Evolutionary conservation across 2,888 invertebrate species (phyloP), one percentile per base, ranked within the genome.

Genomic region (Girardia tigrina): DNA sequence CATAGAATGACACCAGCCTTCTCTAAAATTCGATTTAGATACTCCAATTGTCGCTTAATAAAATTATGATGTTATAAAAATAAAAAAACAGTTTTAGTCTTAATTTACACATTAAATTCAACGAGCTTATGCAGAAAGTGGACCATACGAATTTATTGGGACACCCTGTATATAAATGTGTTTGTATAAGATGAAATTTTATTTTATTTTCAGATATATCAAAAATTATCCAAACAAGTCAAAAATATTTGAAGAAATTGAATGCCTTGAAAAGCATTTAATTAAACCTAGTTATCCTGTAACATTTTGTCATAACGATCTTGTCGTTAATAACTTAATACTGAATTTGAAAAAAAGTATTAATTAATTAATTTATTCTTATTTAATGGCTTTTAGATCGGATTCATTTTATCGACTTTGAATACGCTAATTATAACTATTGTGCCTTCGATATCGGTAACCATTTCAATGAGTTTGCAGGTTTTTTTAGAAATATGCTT

Each of bases 291-390:
- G 82, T 88, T 87, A 80, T 56, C 81, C 84, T 0, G 85, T 93
- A 79, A 94, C 94, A 77, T 94, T 94, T 87, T 90, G 91, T 84
- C 98, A 98, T 87, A 98, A 98, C 86, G 98, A 98, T 87, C 88
- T 95, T 79, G 88, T 98, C 81, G 87, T 97, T 82, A 92, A 90
- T 81, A 98, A 98, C 86, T 89, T 98, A 78, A 89, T 98, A 80
- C 90, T 90, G 85, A 89, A 92, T 81, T 86, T 56, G 8, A 36
- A 23, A 14, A 74, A 79, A 78, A n/a, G 79, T 78, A 14, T 94
- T 88, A 12, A 12, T 12, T 36, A 12, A 36, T 36, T 36, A 16
- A 36, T 36, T 12, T 16, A 36, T 36, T 12, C 16, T 12, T 36
- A 36, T 12, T 36, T 36, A 36, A 36, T 36, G 16, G 20, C 23